These are phyloP conservation scores for Drosophila tristis DNA, from an alignment of 1,140 invertebrate species.

Conservation along the genomic window DNA sequence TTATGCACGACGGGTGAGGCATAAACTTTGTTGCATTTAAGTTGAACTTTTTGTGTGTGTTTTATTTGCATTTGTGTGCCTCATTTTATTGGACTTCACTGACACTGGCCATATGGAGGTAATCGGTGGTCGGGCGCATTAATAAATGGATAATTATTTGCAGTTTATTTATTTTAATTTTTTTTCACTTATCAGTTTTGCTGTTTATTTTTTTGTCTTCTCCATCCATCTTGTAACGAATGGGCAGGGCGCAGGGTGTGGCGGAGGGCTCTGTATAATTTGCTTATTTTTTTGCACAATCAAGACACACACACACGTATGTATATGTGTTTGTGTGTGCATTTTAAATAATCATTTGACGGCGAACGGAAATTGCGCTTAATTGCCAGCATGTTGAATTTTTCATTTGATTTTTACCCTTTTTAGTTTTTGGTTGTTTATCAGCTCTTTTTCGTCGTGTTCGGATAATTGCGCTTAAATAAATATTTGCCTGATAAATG, in stretches of 20 bases:
- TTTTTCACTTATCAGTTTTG: slow-evolving; percentile 17
- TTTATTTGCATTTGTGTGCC: slow-evolving; percentile 23
- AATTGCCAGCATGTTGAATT: slow-evolving; percentile 59
- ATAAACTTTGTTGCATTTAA: slow-evolving; percentile 56
- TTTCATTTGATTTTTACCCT: slow-evolving; percentile 42
- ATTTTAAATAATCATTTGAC: slow-evolving; percentile 55
- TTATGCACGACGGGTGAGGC: background rate
- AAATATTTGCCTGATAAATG: slow-evolving; percentile 48
- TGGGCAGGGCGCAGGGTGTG: background rate
- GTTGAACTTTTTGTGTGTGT: slow-evolving; percentile 17
- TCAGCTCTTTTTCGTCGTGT: slow-evolving; percentile 7
- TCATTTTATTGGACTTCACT: slow-evolving; percentile 15
- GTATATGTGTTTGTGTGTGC: slow-evolving; percentile 29
- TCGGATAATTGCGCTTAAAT: slow-evolving; percentile 48
- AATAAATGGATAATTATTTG: slow-evolving; percentile 42
- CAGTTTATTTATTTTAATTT: slow-evolving; percentile 31
- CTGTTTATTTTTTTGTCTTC: slow-evolving; percentile 10
- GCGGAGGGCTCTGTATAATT: slow-evolving; percentile 27
- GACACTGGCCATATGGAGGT: slow-evolving; percentile 56
- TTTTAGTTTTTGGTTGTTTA: background rate
- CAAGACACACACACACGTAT: slow-evolving; percentile 3
- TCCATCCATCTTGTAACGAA: slow-evolving; percentile 44
- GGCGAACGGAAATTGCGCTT: slow-evolving; percentile 66
- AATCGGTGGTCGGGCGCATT: slow-evolving; percentile 32
- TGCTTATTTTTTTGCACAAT: slow-evolving; percentile 24